Conservation (phyloP, 2,888 invertebrate species). For the Dysmachus trigonus region DNA sequence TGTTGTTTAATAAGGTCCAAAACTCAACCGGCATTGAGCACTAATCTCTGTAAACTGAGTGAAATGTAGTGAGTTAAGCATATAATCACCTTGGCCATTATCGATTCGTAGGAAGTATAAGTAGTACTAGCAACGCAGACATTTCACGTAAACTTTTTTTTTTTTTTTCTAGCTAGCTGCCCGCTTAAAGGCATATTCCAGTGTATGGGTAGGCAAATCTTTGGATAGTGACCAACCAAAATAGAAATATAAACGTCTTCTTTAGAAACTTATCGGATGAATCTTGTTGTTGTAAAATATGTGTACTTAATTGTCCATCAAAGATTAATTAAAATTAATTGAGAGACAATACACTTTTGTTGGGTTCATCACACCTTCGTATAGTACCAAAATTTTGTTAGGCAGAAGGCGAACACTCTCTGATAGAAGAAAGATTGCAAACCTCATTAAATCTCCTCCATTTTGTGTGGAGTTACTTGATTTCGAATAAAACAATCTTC, state of each 20-base stretch:
- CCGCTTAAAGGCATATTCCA: not conserved
- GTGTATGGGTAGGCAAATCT: not conserved
- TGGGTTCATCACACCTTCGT: not conserved
- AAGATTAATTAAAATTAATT: not conserved
- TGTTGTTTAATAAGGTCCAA: not conserved
- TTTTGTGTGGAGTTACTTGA: not conserved
- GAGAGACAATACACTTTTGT: not conserved
- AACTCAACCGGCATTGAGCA: not conserved
- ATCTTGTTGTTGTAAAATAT: not conserved
- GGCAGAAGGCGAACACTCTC: not conserved
- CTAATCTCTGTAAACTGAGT: conserved; percentile 6
- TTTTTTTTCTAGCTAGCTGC: too few relatives aligned
- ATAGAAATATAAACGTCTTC: not conserved
- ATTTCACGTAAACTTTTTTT: not conserved
- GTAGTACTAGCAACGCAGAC: conserved; percentile 4
- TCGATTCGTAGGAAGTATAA: conserved; percentile 36
- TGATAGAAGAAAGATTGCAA: not conserved
- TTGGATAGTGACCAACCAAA: not conserved
- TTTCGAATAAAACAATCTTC: not conserved
- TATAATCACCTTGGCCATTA: conserved; percentile 37
- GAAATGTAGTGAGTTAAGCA: conserved; percentile 22
- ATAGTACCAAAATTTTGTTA: not conserved
- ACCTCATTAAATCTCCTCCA: not conserved
- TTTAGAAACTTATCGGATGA: not conserved
- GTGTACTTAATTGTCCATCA: not conserved